Base-by-base conservation (phyloP, 35 echinoderm and acorn worm genomes). In the Hemicentrotus pulcherrimus region DNA sequence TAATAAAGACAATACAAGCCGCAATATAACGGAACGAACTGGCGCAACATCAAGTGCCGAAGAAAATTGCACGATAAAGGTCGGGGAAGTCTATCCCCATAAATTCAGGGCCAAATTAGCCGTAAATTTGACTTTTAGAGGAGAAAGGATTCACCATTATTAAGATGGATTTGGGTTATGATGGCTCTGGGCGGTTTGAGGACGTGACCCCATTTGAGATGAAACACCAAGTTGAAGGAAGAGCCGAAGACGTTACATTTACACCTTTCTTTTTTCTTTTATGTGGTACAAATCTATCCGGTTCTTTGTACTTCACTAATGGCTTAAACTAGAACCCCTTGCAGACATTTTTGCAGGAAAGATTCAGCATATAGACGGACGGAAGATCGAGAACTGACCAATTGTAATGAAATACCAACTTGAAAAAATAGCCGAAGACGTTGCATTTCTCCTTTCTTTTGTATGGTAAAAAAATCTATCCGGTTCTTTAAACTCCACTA, bases 111-210 rank as follows among this genome's bases (percentile, higher is more conserved):
- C 88, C 88, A 90, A 90, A 90, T 90, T 90, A 90, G 31, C 88
- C 88, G 88, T 47, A 90, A 90, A 90, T 90, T 90, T 90, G 88
- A 90, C 88, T 90, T 90, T 90, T 89, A 89, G 61, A 45, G 88
- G 14, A 90, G 32, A 15, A 78, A 90, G 88, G 88, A 90, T 90
- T 90, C 46, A 78, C 88, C 32, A 30, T 47, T 33, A 90, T 90
- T 90, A 90, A 90, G 88, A 90, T 90, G 88, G 88, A 90, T 90
- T 45, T 90, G 5, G 46, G 32, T 45, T 90, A 47, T 47, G 88
- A 90, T 90, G 88, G 5, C 88, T 30, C 12, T 10, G 19, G 46
- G 46, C 88, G 88, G 32, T 45, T 33, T 47, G 32, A 46, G 88
- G 24, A 90, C 88, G 88, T 90, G 88, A 90, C 88, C 35, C 88